Base-by-base conservation (phyloP, 2,797 vertebrate species). In the Margarornis squamiger region DNA sequence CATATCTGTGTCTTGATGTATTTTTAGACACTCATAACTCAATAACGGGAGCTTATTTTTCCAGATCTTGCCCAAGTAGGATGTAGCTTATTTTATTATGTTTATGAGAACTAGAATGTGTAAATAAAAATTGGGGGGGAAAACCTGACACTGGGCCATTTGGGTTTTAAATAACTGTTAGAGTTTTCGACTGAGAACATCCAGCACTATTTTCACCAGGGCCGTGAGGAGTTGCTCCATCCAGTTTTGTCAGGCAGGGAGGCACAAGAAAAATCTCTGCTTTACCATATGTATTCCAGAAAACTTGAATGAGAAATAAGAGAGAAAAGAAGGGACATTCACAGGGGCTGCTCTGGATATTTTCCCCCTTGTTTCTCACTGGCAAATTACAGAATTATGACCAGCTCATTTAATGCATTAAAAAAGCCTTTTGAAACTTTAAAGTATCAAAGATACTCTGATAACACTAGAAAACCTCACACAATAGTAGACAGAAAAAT, bases 351-450 rank as follows among this genome's bases (percentile, higher is more conserved):
- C 30, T 76, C 43, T 41, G 26, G 45, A 32, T 77, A 24, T 13
- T 86, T 88, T 4, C 0, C 12, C 21, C 19, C 38, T 73, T 79
- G 41, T 76, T 87, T 89, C 74, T 90, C n/a, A 73, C 63, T 30
- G 92, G 24, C 43, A 79, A 89, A 94, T 76, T 89, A 76, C 5
- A 2, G 45, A 82, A 85, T 87, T 95, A 74, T 96, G 61, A 74
- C 71, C 57, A 87, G 55, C 10, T 63, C 63, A 67, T 85, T 94
- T 92, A 71, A 82, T 14, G 5, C 41, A 70, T 62, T 73, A 79
- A 89, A 88, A 95, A 73, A 41, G 10, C 18, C 52, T 87, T 94
- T 94, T 89, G 30, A 86, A 87, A 74, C 68, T 79, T 97, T 63
- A 39, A 94, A 93, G 46, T 71, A 68, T 57, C 34, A 20, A 29